Conservation (phyloP, 2,888 invertebrate species). For the Spisula solida region DNA sequence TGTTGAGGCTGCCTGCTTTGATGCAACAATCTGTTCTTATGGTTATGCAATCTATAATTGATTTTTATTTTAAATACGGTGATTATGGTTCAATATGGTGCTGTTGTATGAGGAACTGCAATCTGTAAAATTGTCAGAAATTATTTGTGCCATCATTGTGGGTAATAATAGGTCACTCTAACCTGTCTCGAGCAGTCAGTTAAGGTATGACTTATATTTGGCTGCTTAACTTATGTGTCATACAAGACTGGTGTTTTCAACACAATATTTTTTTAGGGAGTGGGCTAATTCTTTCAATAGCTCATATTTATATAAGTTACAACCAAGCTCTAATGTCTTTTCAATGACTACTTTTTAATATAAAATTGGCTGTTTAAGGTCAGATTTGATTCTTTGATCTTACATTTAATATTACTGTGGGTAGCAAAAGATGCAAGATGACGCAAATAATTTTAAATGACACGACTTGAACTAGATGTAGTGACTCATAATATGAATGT, state of each 20-base stretch:
- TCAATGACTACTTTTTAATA: too few species aligned
- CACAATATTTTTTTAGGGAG: too few species aligned
- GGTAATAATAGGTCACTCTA: neutral
- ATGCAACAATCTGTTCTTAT: neutral
- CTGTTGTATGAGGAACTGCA: neutral
- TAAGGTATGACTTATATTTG: too few species aligned
- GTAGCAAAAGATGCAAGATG: neutral
- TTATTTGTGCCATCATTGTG: neutral
- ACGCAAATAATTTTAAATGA: neutral
- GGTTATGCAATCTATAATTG: neutral
- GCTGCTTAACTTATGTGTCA: too few species aligned
- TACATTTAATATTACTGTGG: neutral
- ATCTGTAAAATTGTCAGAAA: neutral
- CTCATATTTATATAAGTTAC: too few species aligned
- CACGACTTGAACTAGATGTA: neutral
- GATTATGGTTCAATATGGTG: constrained; percentile 16
- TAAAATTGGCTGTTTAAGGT: neutral
- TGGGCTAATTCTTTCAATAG: too few species aligned
- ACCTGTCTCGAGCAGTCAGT: too few species aligned
- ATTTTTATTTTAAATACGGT: neutral
- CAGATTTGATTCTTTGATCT: neutral
- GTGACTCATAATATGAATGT: neutral
- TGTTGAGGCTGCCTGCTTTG: neutral
- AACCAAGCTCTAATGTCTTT: too few species aligned
- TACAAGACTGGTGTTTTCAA: too few species aligned